Percentiles rank a stretch among this genome's conserved stretches.
phyloP scores from a whole-genome alignment of 2,888 invertebrate species.

The Podabrus alpinus region DNA sequence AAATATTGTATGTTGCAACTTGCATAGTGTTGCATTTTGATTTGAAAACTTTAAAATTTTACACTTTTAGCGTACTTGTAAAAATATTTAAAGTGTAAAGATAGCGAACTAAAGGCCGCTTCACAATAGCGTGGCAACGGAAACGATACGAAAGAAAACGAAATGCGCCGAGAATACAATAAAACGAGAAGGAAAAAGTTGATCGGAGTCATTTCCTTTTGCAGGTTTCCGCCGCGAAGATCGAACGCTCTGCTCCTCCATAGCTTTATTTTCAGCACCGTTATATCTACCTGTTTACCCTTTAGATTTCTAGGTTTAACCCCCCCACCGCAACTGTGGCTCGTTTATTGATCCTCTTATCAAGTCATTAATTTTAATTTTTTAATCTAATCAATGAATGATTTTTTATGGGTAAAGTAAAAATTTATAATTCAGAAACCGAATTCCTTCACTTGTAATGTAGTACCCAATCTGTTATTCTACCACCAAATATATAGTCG shows the following conservation, averaged over 20 bases:
- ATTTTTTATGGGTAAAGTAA: background rate
- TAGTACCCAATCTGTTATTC: constrained; percentile 21
- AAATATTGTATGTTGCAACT: background rate
- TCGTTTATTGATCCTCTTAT: background rate
- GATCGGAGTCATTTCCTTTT: background rate
- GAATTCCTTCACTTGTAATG: constrained; percentile 5
- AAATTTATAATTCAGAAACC: background rate
- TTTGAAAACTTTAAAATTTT: background rate
- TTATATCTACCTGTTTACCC: background rate
- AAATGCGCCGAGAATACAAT: background rate
- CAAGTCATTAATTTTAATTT: background rate
- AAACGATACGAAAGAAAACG: background rate
- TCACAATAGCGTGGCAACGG: background rate
- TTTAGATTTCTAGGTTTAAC: background rate
- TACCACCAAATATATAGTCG: constrained; percentile 17
- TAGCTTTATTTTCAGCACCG: background rate
- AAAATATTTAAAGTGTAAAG: background rate
- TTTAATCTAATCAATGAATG: background rate
- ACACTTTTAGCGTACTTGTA: background rate
- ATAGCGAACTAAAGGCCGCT: background rate
- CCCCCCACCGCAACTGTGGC: background rate
- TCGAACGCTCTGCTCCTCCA: background rate
- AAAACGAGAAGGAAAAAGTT: background rate
- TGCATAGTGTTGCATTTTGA: background rate
- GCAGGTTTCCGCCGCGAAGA: background rate